phyloP scores from a whole-genome alignment of 2,888 invertebrate genomes.

The Euphydryas editha region DNA sequence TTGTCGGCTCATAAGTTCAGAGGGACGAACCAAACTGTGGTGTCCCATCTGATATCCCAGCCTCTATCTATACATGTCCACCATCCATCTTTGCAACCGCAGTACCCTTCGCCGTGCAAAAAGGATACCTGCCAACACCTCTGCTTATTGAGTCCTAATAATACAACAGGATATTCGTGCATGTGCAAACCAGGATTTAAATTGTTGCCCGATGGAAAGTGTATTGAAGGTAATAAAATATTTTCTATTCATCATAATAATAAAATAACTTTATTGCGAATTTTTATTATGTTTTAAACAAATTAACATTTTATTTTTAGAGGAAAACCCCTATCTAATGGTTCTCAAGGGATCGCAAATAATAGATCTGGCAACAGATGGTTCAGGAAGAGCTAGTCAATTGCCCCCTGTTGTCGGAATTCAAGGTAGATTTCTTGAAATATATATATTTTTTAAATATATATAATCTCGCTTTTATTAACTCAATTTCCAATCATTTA shows the following conservation, averaged over 20 bases:
- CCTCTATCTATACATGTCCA: slow-evolving; percentile 97
- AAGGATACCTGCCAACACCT: slow-evolving; percentile 90
- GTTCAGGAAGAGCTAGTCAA: slow-evolving; percentile 90
- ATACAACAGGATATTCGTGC: slow-evolving; percentile 89
- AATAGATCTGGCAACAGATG: slow-evolving; percentile 91
- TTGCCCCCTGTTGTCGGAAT: slow-evolving; percentile 95
- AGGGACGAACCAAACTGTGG: slow-evolving; percentile 95
- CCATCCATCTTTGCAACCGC: slow-evolving; percentile 96
- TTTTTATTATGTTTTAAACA: background rate
- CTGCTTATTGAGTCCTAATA: slow-evolving; percentile 93
- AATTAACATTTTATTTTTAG: slow-evolving; percentile 64
- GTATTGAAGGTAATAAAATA: slow-evolving; percentile 83
- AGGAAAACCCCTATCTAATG: slow-evolving; percentile 95
- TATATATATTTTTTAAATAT: background rate
- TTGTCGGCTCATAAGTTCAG: slow-evolving; percentile 95
- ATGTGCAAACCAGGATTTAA: slow-evolving; percentile 96
- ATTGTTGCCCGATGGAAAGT: slow-evolving; percentile 86
- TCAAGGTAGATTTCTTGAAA: slow-evolving; percentile 58
- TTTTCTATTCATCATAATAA: slow-evolving; percentile 5
- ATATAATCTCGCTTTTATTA: background rate
- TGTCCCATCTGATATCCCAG: slow-evolving; percentile 96
- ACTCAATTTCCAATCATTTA: slow-evolving; percentile 39
- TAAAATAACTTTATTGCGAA: background rate
- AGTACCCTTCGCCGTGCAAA: slow-evolving; percentile 89
- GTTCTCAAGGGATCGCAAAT: slow-evolving; percentile 95